Conservation (phyloP, 2,888 invertebrate genomes). For the Apamea sordens region DNA sequence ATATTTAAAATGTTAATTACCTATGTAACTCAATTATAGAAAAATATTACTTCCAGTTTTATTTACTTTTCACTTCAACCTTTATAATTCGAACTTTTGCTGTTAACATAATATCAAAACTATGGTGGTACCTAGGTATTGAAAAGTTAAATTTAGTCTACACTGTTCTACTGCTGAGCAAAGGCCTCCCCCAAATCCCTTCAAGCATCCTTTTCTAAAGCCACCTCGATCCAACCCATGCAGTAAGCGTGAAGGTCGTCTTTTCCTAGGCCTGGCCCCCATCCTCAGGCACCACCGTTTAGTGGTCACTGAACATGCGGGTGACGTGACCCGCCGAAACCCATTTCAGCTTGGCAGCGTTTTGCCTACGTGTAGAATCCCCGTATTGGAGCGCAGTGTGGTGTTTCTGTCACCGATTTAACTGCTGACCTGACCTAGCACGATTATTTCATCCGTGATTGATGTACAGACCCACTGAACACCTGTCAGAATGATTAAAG, state of each 20-base stretch:
- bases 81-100: not conserved
- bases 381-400: not conserved
- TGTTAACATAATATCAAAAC: not conserved
- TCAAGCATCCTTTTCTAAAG: not conserved
- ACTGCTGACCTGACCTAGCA: conserved; percentile 75
- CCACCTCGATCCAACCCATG: not conserved
- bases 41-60: conserved; percentile 25
- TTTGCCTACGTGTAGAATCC: not conserved
- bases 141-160: too few species aligned
- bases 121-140: too few species aligned
- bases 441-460: conserved; percentile 79
- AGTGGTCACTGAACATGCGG: not conserved
- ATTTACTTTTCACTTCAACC: conserved; percentile 1
- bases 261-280: too few species aligned
- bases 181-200: not conserved
- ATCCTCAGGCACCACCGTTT: too few species aligned
- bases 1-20: conserved; percentile 8
- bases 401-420: conserved; percentile 76
- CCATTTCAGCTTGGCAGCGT: not conserved
- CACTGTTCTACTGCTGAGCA: not conserved
- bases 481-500: conserved; percentile 70
- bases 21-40: conserved; percentile 27
- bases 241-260: too few species aligned
- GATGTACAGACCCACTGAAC: conserved; percentile 76
- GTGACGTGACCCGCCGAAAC: not conserved